phyloP scores from a whole-genome alignment of 2,113 vertebrate genomes.

The Hippocampus barbouri region DNA sequence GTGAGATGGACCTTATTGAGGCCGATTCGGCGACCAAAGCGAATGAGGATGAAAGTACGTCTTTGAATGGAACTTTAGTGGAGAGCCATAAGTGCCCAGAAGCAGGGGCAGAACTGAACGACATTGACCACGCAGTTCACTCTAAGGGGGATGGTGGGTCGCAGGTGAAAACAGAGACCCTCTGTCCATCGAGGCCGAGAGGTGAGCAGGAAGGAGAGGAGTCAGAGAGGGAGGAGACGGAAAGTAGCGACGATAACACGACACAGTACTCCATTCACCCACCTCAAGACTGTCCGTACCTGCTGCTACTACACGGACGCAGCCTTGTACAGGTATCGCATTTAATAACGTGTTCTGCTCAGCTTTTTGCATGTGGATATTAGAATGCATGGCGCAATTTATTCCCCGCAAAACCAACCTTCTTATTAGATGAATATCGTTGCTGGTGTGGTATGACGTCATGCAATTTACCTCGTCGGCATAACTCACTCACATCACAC shows the following conservation, averaged over 20 bases:
- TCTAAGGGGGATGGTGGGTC: constrained; percentile 19
- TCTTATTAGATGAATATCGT: too few species aligned
- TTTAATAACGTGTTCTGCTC: constrained; percentile 12
- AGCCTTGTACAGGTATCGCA: constrained; percentile 69
- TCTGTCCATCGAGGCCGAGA: constrained; percentile 38
- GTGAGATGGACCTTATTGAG: constrained; percentile 67
- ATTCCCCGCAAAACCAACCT: background rate
- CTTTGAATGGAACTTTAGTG: constrained; percentile 7
- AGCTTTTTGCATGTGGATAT: background rate
- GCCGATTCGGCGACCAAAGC: constrained; percentile 24
- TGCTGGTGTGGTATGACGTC: background rate
- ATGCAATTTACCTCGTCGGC: background rate
- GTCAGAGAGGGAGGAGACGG: constrained; percentile 74
- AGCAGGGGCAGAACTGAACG: constrained; percentile 30
- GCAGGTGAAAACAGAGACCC: constrained; percentile 51
- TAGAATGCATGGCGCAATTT: background rate
- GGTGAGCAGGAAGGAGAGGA: constrained; percentile 57
- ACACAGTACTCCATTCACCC: constrained; percentile 79
- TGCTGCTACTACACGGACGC: constrained; percentile 76
- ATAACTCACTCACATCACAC: background rate
- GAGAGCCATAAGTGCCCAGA: constrained; percentile 3
- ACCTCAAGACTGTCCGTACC: constrained; percentile 75
- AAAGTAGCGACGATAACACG: constrained; percentile 72
- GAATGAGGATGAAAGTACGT: background rate
- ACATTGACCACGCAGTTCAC: constrained; percentile 9